Conservation (phyloP, 64 coral and sea anemone species). For the Trachythela sp. region DNA sequence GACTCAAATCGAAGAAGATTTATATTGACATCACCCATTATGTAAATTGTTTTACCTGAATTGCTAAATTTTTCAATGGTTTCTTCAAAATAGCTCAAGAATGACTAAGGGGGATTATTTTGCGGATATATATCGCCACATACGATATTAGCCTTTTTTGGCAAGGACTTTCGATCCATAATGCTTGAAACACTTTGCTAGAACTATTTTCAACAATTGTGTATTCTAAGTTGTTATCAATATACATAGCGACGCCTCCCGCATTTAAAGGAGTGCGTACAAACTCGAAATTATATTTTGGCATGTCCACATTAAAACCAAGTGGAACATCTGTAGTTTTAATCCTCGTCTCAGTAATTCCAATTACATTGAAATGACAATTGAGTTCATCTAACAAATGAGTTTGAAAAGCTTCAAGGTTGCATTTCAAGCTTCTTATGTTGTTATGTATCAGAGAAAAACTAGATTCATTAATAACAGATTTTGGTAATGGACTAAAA, state of each 20-base stretch:
- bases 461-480: background rate
- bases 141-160: background rate
- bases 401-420: background rate
- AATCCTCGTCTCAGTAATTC: conserved; percentile 38
- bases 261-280: too few species aligned
- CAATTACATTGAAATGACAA: too few species aligned
- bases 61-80: background rate
- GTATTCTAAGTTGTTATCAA: background rate
- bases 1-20: background rate
- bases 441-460: background rate
- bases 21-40: background rate
- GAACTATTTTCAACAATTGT: background rate
- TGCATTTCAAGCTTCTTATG: background rate
- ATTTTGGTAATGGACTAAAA: conserved; percentile 21
- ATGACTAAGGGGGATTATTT: background rate
- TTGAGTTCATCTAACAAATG: conserved; percentile 11
- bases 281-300: background rate
- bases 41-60: background rate
- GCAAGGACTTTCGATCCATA: background rate
- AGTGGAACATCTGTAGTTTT: background rate
- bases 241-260: background rate
- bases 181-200: background rate
- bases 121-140: conserved; percentile 28
- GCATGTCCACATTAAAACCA: background rate
- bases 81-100: conserved; percentile 8